Evolutionary conservation across 2,888 invertebrate species (phyloP).

Genomic region (Tetramorium bicarinatum): DNA sequence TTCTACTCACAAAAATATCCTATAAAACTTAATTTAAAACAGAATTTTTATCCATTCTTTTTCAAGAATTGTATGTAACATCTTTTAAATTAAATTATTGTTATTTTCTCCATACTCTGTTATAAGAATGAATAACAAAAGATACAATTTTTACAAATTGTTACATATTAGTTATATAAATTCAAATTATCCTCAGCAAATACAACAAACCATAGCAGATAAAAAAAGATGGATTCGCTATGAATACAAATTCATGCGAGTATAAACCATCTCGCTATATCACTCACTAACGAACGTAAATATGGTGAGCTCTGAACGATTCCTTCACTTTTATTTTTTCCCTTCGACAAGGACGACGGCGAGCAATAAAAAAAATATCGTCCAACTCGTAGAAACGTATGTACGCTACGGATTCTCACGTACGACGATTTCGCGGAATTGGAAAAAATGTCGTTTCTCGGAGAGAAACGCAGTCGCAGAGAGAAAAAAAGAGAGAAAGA

Average conservation of each 20-base stretch:
- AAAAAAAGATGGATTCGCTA: neutral
- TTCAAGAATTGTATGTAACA: neutral
- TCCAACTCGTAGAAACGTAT: slow-evolving; percentile 32
- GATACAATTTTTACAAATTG: neutral
- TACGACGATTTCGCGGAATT: slow-evolving; percentile 63
- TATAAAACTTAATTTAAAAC: neutral
- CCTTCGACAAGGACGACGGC: slow-evolving; percentile 14
- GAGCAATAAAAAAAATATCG: slow-evolving; percentile 72
- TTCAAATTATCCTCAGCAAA: neutral
- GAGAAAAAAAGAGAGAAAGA: neutral
- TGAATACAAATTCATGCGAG: neutral
- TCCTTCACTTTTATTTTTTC: slow-evolving; percentile 29
- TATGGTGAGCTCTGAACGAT: neutral
- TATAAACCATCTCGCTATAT: neutral
- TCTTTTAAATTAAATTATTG: neutral
- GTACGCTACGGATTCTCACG: slow-evolving; percentile 52
- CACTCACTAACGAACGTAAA: neutral
- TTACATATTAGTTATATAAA: neutral
- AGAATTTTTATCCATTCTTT: neutral
- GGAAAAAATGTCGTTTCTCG: slow-evolving; percentile 67
- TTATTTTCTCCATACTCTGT: neutral
- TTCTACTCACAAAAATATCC: neutral
- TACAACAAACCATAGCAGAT: neutral
- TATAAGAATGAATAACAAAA: neutral
- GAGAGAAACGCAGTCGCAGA: slow-evolving; percentile 10